Percentiles rank a stretch among this genome's conserved stretches.
Conservation (phyloP, 23 tunicate genomes). For the Trididemnum miniatum region DNA sequence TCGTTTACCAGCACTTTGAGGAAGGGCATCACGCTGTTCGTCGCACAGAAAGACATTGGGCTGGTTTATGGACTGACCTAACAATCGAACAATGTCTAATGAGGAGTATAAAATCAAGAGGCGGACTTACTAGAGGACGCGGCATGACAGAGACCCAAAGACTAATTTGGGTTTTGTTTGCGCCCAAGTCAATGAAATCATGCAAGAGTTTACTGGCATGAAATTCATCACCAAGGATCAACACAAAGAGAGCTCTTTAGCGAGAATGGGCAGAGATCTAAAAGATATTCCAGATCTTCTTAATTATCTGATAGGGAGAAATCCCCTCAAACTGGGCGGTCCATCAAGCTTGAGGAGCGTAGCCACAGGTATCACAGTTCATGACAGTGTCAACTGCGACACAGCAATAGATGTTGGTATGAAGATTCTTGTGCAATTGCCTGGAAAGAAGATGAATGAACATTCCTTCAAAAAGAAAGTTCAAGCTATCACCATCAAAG, state of each 20-base stretch:
- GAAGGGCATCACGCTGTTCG: constrained; percentile 18
- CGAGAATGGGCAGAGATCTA: constrained; percentile 18
- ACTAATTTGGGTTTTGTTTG: constrained; percentile 10
- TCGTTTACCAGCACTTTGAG: constrained; percentile 1
- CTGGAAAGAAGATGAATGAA: background rate
- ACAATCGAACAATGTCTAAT: constrained; percentile 18
- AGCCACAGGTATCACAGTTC: constrained; percentile 11
- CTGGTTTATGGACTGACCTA: background rate
- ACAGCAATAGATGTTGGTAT: constrained; percentile 10
- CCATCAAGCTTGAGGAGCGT: constrained; percentile 6
- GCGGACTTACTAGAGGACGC: background rate
- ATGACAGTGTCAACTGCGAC: constrained; percentile 19
- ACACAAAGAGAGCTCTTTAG: constrained; percentile 7
- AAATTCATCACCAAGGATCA: constrained; percentile 1
- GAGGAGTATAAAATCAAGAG: constrained; percentile 9
- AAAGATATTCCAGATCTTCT: constrained; percentile 7
- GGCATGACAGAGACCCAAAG: constrained; percentile 4
- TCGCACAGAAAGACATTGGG: too few relatives aligned
- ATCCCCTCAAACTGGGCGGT: background rate
- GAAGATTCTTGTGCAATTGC: constrained; percentile 18
- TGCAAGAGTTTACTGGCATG: constrained; percentile 13
- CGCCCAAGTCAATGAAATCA: constrained; percentile 11
- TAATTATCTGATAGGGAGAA: background rate
- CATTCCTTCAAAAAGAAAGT: constrained; percentile 18
- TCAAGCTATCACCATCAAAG: constrained; percentile 6